These are phyloP conservation scores for Venusia cambrica DNA, from an alignment of 2,888 invertebrate genomes.

Conservation along the genomic window DNA sequence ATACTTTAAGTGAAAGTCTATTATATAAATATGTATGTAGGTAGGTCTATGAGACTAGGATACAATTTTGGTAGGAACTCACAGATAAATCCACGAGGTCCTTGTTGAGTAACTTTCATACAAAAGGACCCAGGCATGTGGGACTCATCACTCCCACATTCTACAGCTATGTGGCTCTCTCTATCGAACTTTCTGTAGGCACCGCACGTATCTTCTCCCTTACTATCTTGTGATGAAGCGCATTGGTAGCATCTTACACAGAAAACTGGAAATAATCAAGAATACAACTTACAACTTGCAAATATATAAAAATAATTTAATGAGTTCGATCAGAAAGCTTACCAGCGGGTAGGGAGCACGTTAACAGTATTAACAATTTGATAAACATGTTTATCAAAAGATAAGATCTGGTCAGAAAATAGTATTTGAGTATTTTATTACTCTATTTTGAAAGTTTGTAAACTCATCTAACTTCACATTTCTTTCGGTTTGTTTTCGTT, in stretches of 20 bases:
- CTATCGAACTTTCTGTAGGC: conserved; percentile 93
- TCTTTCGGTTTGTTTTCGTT: no score
- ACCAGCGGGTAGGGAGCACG: conserved; percentile 29
- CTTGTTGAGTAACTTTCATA: conserved; percentile 96
- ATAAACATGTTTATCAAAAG: conserved; percentile 13
- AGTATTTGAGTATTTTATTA: no score
- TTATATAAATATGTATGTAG: no score
- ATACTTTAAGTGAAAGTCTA: no score
- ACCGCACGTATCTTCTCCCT: conserved; percentile 93
- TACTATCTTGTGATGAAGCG: conserved; percentile 89
- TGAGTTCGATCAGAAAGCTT: conserved; percentile 10
- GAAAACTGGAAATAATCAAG: conserved; percentile 65
- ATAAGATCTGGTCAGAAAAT: no score
- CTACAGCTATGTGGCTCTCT: conserved; percentile 92
- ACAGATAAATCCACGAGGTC: conserved; percentile 97
- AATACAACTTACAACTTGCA: conserved; percentile 1
- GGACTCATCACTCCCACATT: conserved; percentile 96
- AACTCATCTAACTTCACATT: no score
- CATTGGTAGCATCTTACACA: conserved; percentile 97
- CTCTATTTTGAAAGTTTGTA: no score
- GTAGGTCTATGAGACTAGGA: no score
- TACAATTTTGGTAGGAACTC: conserved; percentile 76
- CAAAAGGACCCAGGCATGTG: conserved; percentile 97
- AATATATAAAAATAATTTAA: conserved; percentile 1
- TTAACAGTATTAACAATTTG: conserved; percentile 20